Conservation (phyloP, 2,113 vertebrate species). For the Haliaeetus leucogaster region DNA sequence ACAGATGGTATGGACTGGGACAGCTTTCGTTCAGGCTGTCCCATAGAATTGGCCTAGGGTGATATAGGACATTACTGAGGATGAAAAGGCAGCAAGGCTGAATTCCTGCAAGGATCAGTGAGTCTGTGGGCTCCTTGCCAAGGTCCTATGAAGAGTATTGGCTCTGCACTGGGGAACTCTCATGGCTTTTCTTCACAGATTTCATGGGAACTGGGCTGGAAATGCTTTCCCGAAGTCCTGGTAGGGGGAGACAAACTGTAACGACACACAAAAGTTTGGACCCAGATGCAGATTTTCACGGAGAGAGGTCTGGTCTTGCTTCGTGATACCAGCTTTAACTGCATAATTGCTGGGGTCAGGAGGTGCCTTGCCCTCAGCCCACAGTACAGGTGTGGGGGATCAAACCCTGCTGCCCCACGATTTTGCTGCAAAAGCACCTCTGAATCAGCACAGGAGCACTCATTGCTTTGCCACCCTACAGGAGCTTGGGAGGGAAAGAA, state of each 20-base stretch:
- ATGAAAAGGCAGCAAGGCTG: neutral
- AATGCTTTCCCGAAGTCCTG: neutral
- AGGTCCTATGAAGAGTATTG: rapidly evolving
- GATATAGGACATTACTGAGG: rapidly evolving
- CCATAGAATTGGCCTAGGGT: neutral
- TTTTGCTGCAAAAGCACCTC: neutral
- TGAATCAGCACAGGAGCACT: neutral
- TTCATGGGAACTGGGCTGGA: neutral
- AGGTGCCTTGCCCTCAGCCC: neutral
- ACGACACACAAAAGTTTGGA: neutral
- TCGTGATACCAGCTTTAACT: neutral
- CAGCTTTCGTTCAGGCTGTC: neutral
- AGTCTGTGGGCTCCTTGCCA: neutral
- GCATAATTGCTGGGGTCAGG: neutral
- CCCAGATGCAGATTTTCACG: neutral
- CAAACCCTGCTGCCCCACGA: neutral
- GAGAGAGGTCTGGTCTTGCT: neutral
- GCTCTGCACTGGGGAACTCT: neutral
- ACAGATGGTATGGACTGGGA: neutral
- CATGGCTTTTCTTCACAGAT: neutral
- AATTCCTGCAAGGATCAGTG: rapidly evolving
- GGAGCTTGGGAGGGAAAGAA: neutral
- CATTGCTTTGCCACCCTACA: neutral
- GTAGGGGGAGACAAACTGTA: neutral
- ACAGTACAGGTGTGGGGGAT: rapidly evolving